Base-by-base conservation (phyloP, 2,888 invertebrate species). In the Acanthosoma haemorrhoidale region DNA sequence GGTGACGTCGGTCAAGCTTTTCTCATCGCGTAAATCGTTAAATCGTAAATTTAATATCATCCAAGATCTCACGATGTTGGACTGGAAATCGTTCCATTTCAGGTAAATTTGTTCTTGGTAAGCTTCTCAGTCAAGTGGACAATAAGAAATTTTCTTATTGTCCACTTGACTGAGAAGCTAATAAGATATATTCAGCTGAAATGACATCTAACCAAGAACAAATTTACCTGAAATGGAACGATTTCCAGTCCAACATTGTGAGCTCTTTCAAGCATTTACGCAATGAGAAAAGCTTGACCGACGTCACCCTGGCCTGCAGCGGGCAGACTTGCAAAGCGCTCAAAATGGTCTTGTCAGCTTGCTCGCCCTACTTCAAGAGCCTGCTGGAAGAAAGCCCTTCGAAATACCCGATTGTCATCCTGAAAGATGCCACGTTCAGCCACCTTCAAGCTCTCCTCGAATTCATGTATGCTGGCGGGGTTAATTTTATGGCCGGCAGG, bases 71-170 rank as follows among this genome's bases (percentile, higher is more conserved):
- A 95, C n/a, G n/a, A n/a, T n/a, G n/a, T n/a, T n/a, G n/a, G n/a
- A n/a, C n/a, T n/a, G n/a, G n/a, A n/a, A n/a, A 83, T 95, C 94
- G 82, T 95, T 95, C 95, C 95, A 95, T 87, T 95, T 94, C 79
- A 95, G 85, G 84, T 94, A 95, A 84, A 94, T 95, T 82, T 95
- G 94, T 77, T 88, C 88, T 83, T 94, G 94, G 83, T 94, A n/a
- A n/a, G n/a, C n/a, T n/a, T n/a, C n/a, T n/a, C n/a, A n/a, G n/a
- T n/a, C n/a, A n/a, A n/a, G n/a, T n/a, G n/a, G n/a, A n/a, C n/a
- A n/a, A n/a, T n/a, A n/a, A n/a, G n/a, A n/a, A n/a, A n/a, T 93
- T n/a, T n/a, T n/a, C n/a, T n/a, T n/a, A n/a, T n/a, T n/a, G n/a
- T n/a, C n/a, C n/a, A n/a, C n/a, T n/a, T n/a, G n/a, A n/a, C n/a